phyloP scores from a whole-genome alignment of 2,113 vertebrate genomes.

The Ochotona princeps region DNA sequence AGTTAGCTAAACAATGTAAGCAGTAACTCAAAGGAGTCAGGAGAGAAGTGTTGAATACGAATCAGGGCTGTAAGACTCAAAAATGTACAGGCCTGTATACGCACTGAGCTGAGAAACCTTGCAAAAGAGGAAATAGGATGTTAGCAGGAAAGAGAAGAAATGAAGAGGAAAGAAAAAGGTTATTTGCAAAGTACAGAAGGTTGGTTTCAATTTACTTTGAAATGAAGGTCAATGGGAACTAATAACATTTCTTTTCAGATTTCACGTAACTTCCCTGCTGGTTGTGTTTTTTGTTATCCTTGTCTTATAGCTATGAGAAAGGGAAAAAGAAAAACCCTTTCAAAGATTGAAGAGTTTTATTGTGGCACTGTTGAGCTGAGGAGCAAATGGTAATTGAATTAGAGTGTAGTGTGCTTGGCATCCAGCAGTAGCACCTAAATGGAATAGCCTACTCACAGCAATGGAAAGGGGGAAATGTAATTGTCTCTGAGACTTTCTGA shows the following conservation, averaged over 20 bases:
- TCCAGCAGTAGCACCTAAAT: neutral
- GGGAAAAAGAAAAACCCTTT: neutral
- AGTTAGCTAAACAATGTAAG: neutral
- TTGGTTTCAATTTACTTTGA: neutral
- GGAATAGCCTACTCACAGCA: neutral
- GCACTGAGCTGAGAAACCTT: neutral
- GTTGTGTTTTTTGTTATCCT: neutral
- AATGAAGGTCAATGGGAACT: conserved; percentile 19
- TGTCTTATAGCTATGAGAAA: neutral
- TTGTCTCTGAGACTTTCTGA: neutral
- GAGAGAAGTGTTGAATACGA: neutral
- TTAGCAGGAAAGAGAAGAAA: neutral
- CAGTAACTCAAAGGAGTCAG: neutral
- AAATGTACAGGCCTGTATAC: neutral
- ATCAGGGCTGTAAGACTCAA: neutral
- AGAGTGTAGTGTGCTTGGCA: neutral
- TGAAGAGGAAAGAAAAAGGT: neutral
- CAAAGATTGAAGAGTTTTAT: conserved; percentile 15
- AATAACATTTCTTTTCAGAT: conserved; percentile 14
- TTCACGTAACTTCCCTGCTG: neutral
- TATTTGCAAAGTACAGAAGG: neutral
- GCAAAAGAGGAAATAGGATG: neutral
- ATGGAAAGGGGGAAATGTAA: neutral
- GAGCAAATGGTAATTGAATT: neutral
- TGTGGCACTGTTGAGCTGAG: neutral